Base-by-base conservation (phyloP, 2,113 vertebrate species). In the Ranitomeya imitator region DNA sequence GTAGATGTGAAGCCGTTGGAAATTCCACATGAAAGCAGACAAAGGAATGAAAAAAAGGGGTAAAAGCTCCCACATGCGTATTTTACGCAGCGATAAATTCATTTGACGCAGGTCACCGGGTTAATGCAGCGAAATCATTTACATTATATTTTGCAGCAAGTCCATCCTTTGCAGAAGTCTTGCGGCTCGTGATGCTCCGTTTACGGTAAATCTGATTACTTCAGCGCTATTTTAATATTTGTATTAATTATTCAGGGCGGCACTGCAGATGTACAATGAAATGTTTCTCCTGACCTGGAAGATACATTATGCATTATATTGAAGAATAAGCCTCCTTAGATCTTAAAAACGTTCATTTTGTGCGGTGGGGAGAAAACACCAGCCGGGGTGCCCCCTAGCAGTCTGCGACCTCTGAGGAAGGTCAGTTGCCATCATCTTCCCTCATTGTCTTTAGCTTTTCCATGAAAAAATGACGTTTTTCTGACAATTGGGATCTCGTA, bases 171-270 rank as follows among this genome's bases (percentile, higher is more conserved):
- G 31, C 74, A 19, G 78, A 12, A 57, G 19, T 5, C 45, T 71
- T 69, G 77, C 19, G 60, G 77, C 14, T 57, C 3, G n/a, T 19
- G 31, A 81, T 21, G 77, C 63, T 26, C 4, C 1, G 55, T 65
- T 88, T 84, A 83, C 71, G 12, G 80, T 88, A 88, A 88, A 83
- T 63, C 54, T 82, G 79, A 65, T 83, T 63, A 60, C 79, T 60
- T 83, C 69, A 83, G 73, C 59, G 19, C 59, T 84, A 79, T 85
- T 85, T 88, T 67, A 86, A 83, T 88, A 88, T 83, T 83, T 77
- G 26, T 84, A 88, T 88, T 84, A 88, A 88, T 88, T 88, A 88
- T 84, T 85, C 81, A 88, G 74, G 12, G 81, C 16, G 52, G 71
- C 71, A n/a, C n/a, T 88, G 87, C 87, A 82, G 79, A 82, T 83